Conservation (phyloP, 2,113 vertebrate species). For the Semnornis frantzii region DNA sequence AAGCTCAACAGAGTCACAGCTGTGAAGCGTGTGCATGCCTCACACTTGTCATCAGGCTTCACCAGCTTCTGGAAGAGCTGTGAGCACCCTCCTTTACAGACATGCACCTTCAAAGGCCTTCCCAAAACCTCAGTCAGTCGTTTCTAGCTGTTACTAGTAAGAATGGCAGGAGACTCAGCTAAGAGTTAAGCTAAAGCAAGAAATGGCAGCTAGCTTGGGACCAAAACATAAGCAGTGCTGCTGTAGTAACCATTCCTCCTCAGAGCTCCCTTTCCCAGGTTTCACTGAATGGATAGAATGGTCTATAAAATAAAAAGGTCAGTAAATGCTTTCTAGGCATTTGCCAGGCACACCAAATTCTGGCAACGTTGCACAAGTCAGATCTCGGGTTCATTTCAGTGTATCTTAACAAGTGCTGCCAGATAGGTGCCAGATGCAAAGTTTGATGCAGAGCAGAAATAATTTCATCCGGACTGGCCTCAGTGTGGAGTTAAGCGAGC, state of each 20-base stretch:
- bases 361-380: background rate
- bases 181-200: background rate
- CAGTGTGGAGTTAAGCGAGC: background rate
- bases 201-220: background rate
- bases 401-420: background rate
- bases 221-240: background rate
- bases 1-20: slow-evolving; percentile 36
- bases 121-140: background rate
- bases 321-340: background rate
- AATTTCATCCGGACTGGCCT: background rate
- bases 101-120: slow-evolving; percentile 30
- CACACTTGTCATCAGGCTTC: slow-evolving; percentile 29
- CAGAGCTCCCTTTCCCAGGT: background rate
- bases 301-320: background rate
- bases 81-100: background rate
- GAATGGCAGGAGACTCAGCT: background rate
- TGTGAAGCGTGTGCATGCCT: slow-evolving; percentile 9
- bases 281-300: background rate
- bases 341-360: background rate
- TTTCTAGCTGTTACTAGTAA: background rate
- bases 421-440: background rate
- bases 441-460: background rate
- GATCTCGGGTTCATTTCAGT: too few relatives aligned
- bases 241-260: background rate
- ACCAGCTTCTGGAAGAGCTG: background rate